phyloP scores from a whole-genome alignment of 2,888 invertebrate species.

The Cryptophagus acutangulus region DNA sequence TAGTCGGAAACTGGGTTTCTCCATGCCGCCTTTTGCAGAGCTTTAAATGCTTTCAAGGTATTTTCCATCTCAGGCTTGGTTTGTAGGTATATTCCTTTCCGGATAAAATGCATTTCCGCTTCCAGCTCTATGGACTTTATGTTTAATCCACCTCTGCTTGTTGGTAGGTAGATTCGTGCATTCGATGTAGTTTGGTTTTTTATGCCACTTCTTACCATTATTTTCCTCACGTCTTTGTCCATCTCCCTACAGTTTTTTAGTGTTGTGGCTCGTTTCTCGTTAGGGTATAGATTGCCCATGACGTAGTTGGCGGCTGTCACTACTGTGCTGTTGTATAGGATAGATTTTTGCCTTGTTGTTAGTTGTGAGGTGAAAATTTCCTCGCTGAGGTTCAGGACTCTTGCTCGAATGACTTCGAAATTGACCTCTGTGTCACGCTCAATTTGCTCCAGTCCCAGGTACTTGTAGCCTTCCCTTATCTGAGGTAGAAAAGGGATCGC shows the following conservation, averaged over 20 bases:
- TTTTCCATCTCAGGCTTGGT: background rate
- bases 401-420: background rate
- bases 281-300: conserved; percentile 7
- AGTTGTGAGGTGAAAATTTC: conserved; percentile 6
- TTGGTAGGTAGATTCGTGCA: conserved; percentile 7
- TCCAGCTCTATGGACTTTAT: background rate
- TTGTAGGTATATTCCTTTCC: background rate
- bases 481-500: conserved; percentile 14
- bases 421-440: conserved; percentile 11
- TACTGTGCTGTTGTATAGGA: conserved; percentile 5
- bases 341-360: conserved; percentile 7
- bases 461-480: conserved; percentile 14
- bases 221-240: conserved; percentile 4
- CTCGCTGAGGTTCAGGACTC: conserved; percentile 1
- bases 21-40: background rate
- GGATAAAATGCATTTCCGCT: background rate
- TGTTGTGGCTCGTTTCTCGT: conserved; percentile 8
- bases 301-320: conserved; percentile 8
- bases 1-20: background rate
- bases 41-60: background rate
- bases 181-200: conserved; percentile 8
- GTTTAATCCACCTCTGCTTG: background rate
- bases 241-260: conserved; percentile 11
- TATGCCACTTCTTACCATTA: conserved; percentile 3
- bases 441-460: conserved; percentile 13